Evolutionary conservation across 1,140 invertebrate genomes (phyloP).

Genomic region (Hylaeus volcanicus): DNA sequence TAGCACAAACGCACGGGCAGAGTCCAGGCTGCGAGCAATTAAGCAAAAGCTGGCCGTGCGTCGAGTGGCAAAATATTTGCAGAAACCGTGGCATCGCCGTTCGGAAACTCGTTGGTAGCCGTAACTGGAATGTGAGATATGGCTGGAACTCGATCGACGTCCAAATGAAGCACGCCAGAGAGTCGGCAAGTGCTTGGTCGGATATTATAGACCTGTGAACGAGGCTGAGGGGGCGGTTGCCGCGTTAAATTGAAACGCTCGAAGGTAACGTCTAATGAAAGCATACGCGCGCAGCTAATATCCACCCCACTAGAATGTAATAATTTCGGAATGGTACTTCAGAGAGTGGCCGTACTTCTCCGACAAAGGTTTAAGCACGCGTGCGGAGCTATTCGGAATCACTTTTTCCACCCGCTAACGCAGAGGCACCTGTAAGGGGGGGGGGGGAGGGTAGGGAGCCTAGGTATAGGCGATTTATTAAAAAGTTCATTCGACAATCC

Average conservation of each 20-base stretch:
- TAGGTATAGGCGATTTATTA: constrained; percentile 53
- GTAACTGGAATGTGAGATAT: constrained; percentile 75
- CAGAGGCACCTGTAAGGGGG: too few relatives aligned
- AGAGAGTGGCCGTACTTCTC: constrained; percentile 63
- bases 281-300: constrained; percentile 77
- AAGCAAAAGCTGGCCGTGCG: constrained; percentile 54
- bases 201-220: constrained; percentile 76
- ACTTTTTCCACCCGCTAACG: neutral
- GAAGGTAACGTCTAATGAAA: constrained; percentile 80
- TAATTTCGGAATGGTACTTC: constrained; percentile 79
- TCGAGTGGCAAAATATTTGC: constrained; percentile 68
- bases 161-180: constrained; percentile 75
- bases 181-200: constrained; percentile 73
- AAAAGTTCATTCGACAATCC: constrained; percentile 45
- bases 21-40: constrained; percentile 39
- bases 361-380: constrained; percentile 71
- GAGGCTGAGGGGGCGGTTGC: constrained; percentile 70
- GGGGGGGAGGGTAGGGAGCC: too few relatives aligned
- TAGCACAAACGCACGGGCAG: neutral
- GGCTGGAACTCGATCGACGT: constrained; percentile 73
- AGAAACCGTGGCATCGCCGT: constrained; percentile 65
- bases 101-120: constrained; percentile 62
- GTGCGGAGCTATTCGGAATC: constrained; percentile 60
- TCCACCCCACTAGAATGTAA: constrained; percentile 78
- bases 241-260: constrained; percentile 77